Base-by-base conservation (phyloP, 2,888 invertebrate genomes). In the Eurois occulta region DNA sequence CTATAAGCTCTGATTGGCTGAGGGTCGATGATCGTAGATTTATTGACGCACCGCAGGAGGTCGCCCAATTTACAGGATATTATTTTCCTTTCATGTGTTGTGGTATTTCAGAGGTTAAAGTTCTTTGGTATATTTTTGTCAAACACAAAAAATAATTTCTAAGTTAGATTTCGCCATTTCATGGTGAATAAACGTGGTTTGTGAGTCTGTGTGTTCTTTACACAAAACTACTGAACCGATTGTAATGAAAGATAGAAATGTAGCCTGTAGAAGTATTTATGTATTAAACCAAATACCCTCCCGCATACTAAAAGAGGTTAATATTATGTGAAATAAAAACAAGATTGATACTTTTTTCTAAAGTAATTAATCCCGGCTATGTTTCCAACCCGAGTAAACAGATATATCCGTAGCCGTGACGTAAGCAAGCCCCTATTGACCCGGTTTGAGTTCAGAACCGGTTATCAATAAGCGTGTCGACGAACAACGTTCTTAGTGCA, bases 401-500 rank as follows among this genome's bases (percentile, higher is more conserved):
- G 69, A 77, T 58, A 84, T 84, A 78, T 64, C 70, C 72, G 24
- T 35, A 48, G 55, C 58, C 52, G 72, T 84, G 88, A 80, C 84
- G 81, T 77, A 75, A 76, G 55, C 80, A 78, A 76, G 75, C 72
- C 62, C 78, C 80, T 58, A 71, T 80, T 87, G 81, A 87, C 88
- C 88, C 75, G 88, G 88, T 78, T 87, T 70, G 72, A 72, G 67
- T 72, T 80, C 75, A 73, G 77, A 77, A 72, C 77, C 72, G 75
- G 75, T 80, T 87, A 87, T 80, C 86, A 79, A 80, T 86, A 86
- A 84, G 80, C 77, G 78, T 71, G 83, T 83, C 67, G 75, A 78
- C 62, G 79, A 68, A 65, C 75, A 72, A 60, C 71, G 81, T 75
- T 87, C 80, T 81, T 87, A 76, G 74, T 82, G 84, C 84, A 84